Evolutionary conservation across 2,113 vertebrate genomes (phyloP).

Genomic region (Bos taurus): ARS-UCD2.0 NC_037349.1:9761501-9762000

Average conservation of each 20-base stretch:
- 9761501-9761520: too few relatives aligned
- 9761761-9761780: not conserved
- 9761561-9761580: not conserved
- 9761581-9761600: not conserved
- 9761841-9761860: not conserved
- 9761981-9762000: not conserved
- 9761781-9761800: not conserved
- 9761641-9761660: not conserved
- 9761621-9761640: not conserved
- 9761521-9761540: fast-evolving
- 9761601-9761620: not conserved
- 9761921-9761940: not conserved
- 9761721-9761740: not conserved
- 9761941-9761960: not conserved
- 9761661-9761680: not conserved
- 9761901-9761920: not conserved
- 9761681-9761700: not conserved
- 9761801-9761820: not conserved
- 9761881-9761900: not conserved
- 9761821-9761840: not conserved
- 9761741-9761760: not conserved
- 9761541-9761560: fast-evolving
- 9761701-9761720: not conserved
- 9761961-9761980: not conserved
- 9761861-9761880: not conserved